phyloP scores from a whole-genome alignment of 2,113 vertebrate genomes.

The Girardinichthys multiradiatus region DNA sequence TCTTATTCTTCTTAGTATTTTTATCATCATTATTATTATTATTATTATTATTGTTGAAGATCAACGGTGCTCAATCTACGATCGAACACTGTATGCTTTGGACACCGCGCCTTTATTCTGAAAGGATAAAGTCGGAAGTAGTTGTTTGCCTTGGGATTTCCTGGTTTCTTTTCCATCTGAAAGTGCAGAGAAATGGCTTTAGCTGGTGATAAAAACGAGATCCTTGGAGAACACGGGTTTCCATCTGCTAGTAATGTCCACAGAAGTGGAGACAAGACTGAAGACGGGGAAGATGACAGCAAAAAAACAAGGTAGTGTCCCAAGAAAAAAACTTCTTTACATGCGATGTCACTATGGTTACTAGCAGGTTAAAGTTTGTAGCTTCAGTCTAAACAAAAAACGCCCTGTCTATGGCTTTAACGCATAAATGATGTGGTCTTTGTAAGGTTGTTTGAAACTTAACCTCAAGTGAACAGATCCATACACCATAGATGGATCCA shows the following conservation, averaged over 20 bases:
- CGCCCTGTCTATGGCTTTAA: no score
- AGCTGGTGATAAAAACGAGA: not conserved
- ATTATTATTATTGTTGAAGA: no score
- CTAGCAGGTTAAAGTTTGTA: not conserved
- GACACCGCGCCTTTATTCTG: constrained; percentile 16
- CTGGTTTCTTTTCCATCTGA: not conserved
- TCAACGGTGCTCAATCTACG: no score
- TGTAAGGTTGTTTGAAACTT: no score
- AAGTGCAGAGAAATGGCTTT: not conserved
- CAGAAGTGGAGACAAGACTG: not conserved
- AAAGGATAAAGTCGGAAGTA: constrained; percentile 8
- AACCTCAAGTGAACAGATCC: no score
- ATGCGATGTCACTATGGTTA: no score
- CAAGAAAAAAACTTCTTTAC: no score
- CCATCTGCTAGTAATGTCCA: not conserved
- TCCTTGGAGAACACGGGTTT: not conserved
- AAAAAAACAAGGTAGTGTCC: not conserved
- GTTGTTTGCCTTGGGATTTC: not conserved
- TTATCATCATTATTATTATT: no score
- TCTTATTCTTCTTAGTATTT: no score
- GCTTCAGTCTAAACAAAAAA: not conserved
- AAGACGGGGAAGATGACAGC: not conserved
- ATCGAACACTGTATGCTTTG: not conserved
- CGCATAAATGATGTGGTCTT: no score
- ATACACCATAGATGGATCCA: no score